Percentiles rank a stretch among this genome's conserved stretches.
phyloP scores from a whole-genome alignment of 1,140 invertebrate genomes.

The Phocides pigmalion region DNA sequence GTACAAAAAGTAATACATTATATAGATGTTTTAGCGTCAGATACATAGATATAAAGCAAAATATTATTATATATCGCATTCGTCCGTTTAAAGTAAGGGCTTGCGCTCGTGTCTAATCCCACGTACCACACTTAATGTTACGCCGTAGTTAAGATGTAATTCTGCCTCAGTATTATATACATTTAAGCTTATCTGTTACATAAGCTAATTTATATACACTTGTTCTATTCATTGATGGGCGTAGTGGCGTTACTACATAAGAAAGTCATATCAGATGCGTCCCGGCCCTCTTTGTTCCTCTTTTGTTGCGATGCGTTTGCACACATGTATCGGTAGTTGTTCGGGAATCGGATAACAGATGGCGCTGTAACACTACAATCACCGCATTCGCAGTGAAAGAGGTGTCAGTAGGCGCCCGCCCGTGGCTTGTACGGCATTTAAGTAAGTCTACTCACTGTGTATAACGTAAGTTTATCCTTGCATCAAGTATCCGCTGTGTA shows the following conservation, averaged over 20 bases:
- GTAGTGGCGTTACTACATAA: conserved; percentile 73
- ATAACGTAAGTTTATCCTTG: conserved; percentile 77
- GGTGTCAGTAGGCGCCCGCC: conserved; percentile 59
- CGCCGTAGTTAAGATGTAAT: conserved; percentile 83
- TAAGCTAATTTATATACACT: conserved; percentile 84
- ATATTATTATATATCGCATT: conserved; percentile 84
- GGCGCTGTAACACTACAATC: conserved; percentile 36
- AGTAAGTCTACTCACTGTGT: conserved; percentile 75
- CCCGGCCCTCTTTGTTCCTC: conserved; percentile 54
- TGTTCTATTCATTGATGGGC: conserved; percentile 78
- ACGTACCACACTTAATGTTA: conserved; percentile 82
- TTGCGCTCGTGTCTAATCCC: conserved; percentile 82
- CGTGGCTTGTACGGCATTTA: conserved; percentile 78
- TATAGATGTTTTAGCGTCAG: conserved; percentile 84
- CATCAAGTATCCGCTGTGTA: conserved; percentile 77
- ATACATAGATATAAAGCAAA: conserved; percentile 83
- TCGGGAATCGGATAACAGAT: conserved; percentile 41
- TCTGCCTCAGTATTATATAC: conserved; percentile 84
- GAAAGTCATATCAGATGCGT: conserved; percentile 80
- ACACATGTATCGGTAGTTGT: conserved; percentile 20
- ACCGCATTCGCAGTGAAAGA: conserved; percentile 43
- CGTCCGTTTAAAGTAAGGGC: conserved; percentile 82
- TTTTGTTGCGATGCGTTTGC: conserved; percentile 42
- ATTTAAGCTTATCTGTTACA: conserved; percentile 83
- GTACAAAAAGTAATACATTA: conserved; percentile 84